Conservation (phyloP, 2,797 vertebrate species). For the Fistularia commersonii region DNA sequence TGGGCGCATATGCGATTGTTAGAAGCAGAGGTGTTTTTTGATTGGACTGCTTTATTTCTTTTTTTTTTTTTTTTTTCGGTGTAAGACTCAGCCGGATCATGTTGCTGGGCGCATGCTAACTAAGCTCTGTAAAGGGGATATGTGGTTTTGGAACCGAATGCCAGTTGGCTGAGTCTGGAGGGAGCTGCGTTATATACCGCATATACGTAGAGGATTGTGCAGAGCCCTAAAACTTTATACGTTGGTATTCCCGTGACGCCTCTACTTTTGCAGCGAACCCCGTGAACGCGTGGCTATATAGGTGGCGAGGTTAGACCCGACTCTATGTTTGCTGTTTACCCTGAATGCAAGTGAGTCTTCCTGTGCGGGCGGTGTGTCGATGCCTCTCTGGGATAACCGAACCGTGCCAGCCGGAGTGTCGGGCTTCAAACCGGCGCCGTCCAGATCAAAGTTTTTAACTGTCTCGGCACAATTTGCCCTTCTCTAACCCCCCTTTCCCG, state of each 20-base stretch:
- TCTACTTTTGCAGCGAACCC: too few relatives aligned
- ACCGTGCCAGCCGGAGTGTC: conserved; percentile 23
- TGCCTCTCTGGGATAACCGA: conserved; percentile 37
- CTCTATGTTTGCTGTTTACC: too few relatives aligned
- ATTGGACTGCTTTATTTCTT: conserved; percentile 51
- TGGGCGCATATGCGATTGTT: conserved; percentile 2
- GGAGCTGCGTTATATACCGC: conserved; percentile 24
- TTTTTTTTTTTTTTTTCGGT: conserved; percentile 33
- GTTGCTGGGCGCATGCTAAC: conserved; percentile 49
- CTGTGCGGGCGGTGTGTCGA: conserved; percentile 11
- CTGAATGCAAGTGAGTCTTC: too few relatives aligned
- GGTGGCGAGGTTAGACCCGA: too few relatives aligned
- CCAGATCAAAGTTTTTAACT: conserved; percentile 23
- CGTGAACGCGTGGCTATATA: too few relatives aligned
- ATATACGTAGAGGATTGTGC: too few relatives aligned
- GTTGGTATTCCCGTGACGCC: conserved; percentile 25
- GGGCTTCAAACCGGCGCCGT: conserved; percentile 28
- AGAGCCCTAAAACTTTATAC: too few relatives aligned
- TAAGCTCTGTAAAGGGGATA: conserved; percentile 29
- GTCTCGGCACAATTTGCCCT: conserved; percentile 23
- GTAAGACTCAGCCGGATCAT: conserved; percentile 63
- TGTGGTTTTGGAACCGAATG: conserved; percentile 50
- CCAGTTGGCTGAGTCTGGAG: conserved; percentile 20
- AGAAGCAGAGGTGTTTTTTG: conserved; percentile 38
- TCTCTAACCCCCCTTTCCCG: conserved; percentile 26